Base-by-base conservation (phyloP, 2,797 vertebrate species). In the Pyrocephalus nanus region DNA sequence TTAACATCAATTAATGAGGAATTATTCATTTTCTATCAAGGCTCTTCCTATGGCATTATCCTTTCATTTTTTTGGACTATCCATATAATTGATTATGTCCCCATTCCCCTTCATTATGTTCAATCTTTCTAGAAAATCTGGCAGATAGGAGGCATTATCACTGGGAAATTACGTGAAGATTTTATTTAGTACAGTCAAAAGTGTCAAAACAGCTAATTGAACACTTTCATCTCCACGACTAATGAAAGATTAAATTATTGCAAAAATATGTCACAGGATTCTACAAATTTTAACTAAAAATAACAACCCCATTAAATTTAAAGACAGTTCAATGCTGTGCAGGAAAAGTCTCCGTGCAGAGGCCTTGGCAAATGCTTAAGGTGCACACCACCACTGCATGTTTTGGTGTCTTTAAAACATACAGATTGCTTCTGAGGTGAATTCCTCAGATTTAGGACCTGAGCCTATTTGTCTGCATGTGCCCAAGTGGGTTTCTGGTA, bases 161-260 rank as follows among this genome's bases (percentile, higher is more conserved):
- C 9, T 60, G 58, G 62, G 40, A 90, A 90, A 81, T 66, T 78
- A 81, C 40, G 42, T 84, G 40, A 78, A 80, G 36, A 47, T 88
- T 78, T 86, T 83, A 85, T 92, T 93, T 94, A 86, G 79, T 64
- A 27, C 78, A 90, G 62, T 55, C 12, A 15, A 38, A 93, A 84
- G 34, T 94, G 94, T 96, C 95, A 95, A 95, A 96, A 80, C 91
- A 93, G 54, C 79, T 91, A 95, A 94, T 65, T 81, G 70, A 91
- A 72, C 10, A 1, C 85, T 96, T 94, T 93, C 45, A 88, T 94
- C 83, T 95, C 86, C 73, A 36, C 72, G 86, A 96, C 66, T 96
- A 94, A 96, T 86, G 88, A 94, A 86, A 88, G 76, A 90, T 88
- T 83, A 92, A 67, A 17, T 75, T 94, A 77, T 62, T 91, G 47